Conservation (phyloP, 2,888 invertebrate genomes). For the Oxyteleia sp. region DNA sequence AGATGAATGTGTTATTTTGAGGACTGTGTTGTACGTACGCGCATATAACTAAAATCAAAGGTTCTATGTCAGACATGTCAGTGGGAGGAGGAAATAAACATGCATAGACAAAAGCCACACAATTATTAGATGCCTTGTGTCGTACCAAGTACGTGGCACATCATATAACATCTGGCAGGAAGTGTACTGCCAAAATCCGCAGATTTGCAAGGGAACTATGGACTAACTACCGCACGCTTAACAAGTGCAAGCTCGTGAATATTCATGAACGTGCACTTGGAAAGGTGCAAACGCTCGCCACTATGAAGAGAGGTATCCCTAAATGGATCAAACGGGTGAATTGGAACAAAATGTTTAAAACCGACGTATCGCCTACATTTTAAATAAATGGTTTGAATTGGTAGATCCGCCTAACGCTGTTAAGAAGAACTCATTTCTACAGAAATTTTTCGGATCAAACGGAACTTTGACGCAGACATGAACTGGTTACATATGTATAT, state of each 20-base stretch:
- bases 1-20: too few species aligned
- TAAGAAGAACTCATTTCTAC: slow-evolving; percentile 21
- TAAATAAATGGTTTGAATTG: slow-evolving; percentile 40
- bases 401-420: slow-evolving; percentile 37
- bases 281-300: slow-evolving; percentile 56
- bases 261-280: slow-evolving; percentile 68
- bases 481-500: too few species aligned
- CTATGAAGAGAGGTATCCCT: slow-evolving; percentile 42
- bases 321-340: slow-evolving; percentile 48
- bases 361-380: slow-evolving; percentile 29
- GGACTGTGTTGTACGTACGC: too few species aligned
- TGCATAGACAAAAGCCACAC: slow-evolving; percentile 40
- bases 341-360: slow-evolving; percentile 61
- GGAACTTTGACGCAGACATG: too few species aligned
- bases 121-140: slow-evolving; percentile 57
- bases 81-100: slow-evolving; percentile 1
- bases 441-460: slow-evolving; percentile 23
- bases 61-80: neutral
- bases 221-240: slow-evolving; percentile 63
- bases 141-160: slow-evolving; percentile 50
- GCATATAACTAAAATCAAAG: too few species aligned
- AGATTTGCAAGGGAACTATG: slow-evolving; percentile 67
- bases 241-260: slow-evolving; percentile 64
- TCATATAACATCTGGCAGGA: slow-evolving; percentile 58
- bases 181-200: slow-evolving; percentile 62